Percentiles rank a stretch among this genome's conserved stretches.
phyloP scores from a whole-genome alignment of 2,797 vertebrate species.

The Poecile montanus region DNA sequence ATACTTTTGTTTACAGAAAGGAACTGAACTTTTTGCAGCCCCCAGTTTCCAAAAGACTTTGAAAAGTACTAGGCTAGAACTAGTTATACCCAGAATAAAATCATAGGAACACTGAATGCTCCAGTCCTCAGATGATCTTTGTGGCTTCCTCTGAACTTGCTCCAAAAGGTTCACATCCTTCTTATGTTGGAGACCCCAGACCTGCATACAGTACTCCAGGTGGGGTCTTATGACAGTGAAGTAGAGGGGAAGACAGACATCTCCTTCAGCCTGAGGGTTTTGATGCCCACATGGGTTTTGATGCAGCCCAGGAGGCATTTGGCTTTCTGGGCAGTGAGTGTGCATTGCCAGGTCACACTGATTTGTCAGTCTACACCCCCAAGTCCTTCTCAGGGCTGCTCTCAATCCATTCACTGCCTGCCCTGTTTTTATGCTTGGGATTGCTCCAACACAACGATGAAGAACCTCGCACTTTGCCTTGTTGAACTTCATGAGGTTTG shows the following conservation, averaged over 20 bases:
- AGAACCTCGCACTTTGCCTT: neutral
- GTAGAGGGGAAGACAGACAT: neutral
- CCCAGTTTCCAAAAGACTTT: neutral
- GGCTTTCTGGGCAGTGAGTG: neutral
- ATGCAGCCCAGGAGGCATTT: neutral
- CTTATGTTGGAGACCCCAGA: neutral
- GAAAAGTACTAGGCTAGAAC: neutral
- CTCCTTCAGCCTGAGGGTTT: too few relatives aligned
- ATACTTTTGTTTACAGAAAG: neutral
- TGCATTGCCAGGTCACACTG: neutral
- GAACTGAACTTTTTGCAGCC: neutral
- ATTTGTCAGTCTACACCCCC: neutral
- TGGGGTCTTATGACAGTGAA: neutral
- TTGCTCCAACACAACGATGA: neutral
- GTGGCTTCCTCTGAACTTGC: neutral
- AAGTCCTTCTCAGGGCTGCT: neutral
- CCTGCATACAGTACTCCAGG: neutral
- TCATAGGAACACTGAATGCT: neutral
- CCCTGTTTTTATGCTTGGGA: neutral
- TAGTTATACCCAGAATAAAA: neutral
- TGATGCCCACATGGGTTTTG: neutral
- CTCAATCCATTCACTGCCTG: neutral
- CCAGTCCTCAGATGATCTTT: neutral
- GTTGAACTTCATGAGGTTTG: neutral
- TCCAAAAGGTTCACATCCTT: neutral